Evolutionary conservation across 2,797 vertebrate genomes (phyloP).

Genomic region (Hylomyscus alleni): DNA sequence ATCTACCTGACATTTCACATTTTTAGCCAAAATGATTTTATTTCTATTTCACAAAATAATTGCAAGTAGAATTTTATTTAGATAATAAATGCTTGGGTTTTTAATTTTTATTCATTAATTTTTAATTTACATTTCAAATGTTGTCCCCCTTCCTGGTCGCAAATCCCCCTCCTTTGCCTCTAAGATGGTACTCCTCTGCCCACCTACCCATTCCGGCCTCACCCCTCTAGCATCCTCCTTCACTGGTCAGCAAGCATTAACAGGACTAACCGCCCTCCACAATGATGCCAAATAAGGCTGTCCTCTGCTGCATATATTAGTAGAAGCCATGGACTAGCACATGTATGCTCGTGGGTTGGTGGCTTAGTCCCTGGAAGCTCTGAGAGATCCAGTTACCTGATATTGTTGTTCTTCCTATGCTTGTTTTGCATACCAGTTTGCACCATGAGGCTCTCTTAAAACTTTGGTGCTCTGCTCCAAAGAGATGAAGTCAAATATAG

Average conservation of each 20-base stretch:
- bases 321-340: neutral
- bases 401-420: neutral
- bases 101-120: neutral
- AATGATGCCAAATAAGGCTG: neutral
- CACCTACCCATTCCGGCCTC: neutral
- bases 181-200: too few species aligned
- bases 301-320: neutral
- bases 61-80: constrained; percentile 63
- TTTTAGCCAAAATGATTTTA: neutral
- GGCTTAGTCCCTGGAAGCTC: neutral
- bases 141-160: neutral
- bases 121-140: neutral
- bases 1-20: neutral
- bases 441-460: constrained; percentile 65
- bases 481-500: neutral
- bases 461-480: neutral
- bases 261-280: neutral
- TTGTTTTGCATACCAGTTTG: constrained; percentile 62
- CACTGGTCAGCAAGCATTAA: neutral
- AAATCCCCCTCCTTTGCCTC: neutral
- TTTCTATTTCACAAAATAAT: constrained; percentile 70
- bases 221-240: neutral
- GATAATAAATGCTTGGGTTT: neutral
- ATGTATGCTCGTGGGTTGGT: neutral
- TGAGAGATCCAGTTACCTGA: neutral